phyloP scores from a whole-genome alignment of 2,888 invertebrate genomes.

The Metallyticus violacea region DNA sequence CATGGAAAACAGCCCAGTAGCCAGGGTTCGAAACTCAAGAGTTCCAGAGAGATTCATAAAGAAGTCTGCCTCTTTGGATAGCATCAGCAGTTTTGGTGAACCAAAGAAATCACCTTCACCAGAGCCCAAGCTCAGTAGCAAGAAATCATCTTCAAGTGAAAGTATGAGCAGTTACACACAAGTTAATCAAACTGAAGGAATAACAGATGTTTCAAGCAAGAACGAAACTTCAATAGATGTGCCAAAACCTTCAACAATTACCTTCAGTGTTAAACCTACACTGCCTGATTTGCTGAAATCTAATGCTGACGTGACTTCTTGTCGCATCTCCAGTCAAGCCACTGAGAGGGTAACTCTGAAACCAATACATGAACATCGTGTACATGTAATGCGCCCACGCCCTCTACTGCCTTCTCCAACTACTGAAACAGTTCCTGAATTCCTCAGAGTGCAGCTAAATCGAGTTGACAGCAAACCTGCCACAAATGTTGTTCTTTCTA shows the following conservation, averaged over 20 bases:
- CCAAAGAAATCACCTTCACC: constrained; percentile 39
- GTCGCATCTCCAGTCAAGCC: neutral
- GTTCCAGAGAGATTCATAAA: constrained; percentile 45
- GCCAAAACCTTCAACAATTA: neutral
- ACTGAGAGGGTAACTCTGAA: neutral
- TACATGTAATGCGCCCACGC: neutral
- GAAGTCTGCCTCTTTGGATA: constrained; percentile 54
- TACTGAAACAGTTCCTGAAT: constrained; percentile 57
- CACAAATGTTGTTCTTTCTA: constrained; percentile 64
- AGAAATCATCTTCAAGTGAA: constrained; percentile 52
- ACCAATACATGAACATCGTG: neutral
- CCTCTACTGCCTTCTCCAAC: neutral
- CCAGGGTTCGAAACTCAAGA: constrained; percentile 48
- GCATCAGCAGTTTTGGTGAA: constrained; percentile 57
- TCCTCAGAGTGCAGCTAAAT: constrained; percentile 67
- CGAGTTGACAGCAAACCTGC: constrained; percentile 63
- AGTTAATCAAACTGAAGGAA: neutral
- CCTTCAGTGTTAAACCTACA: too few relatives aligned
- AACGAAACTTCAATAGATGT: neutral
- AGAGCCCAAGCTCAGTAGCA: neutral
- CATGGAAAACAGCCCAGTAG: neutral
- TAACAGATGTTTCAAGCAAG: neutral
- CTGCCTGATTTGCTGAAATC: neutral
- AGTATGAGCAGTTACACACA: constrained; percentile 42
- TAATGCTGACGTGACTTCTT: neutral